These are phyloP conservation scores for Tenthredo amoena DNA, from an alignment of 2,888 invertebrate genomes.

Conservation along the genomic window DNA sequence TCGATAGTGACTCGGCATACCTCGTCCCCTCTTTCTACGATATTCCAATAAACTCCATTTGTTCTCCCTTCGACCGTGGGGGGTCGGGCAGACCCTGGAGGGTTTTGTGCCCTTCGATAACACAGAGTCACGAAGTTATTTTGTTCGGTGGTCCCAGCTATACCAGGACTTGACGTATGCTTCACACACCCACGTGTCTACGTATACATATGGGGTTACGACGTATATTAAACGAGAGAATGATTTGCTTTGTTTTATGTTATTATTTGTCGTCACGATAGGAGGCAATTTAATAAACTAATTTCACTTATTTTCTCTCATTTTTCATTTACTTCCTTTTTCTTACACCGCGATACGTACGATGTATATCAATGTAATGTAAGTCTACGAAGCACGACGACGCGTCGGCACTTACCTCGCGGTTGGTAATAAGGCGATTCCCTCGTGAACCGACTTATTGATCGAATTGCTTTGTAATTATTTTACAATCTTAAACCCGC, in stretches of 20 bases:
- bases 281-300: conserved; percentile 12
- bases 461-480: conserved; percentile 25
- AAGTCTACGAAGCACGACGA: neutral
- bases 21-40: neutral
- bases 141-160: neutral
- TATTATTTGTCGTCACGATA: neutral
- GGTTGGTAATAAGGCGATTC: conserved; percentile 8
- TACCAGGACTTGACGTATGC: neutral
- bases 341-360: neutral
- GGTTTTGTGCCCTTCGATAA: conserved; percentile 35
- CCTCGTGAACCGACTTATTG: conserved; percentile 5
- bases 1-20: conserved; percentile 63
- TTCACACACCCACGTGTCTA: neutral
- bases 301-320: conserved; percentile 7
- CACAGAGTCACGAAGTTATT: conserved; percentile 39
- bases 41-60: conserved; percentile 58
- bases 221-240: neutral
- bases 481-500: neutral
- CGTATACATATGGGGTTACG: neutral
- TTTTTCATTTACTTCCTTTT: neutral
- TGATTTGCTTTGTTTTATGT: neutral
- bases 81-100: conserved; percentile 43
- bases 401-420: conserved; percentile 6
- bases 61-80: conserved; percentile 56
- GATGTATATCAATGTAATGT: neutral